Evolutionary conservation across 2,888 invertebrate species (phyloP), one percentile per base, ranked within the genome.

Genomic region (Hartigia nigra): DNA sequence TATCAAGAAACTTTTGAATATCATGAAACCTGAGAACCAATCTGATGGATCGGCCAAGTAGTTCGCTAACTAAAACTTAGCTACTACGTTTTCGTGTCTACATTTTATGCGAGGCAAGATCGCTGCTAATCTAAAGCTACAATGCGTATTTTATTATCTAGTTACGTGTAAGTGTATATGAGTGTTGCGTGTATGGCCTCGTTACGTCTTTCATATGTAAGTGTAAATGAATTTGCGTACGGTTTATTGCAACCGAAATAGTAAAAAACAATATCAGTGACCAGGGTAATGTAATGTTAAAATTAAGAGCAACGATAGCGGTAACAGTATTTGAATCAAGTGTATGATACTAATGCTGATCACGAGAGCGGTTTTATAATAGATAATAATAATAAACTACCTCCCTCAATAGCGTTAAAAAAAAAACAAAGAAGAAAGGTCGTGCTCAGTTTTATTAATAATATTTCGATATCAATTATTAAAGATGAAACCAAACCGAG

Each of bases 71-170:
- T 79, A 79, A 79, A 79, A 79, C 78, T 76, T 76, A 79, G 78
- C 78, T 79, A 79, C 78, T 79, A 79, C 78, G 76, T 74, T 79
- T 74, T 72, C 72, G 72, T 77, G 76, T 81, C 81, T 84, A 83
- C 83, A 74, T 85, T 83, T 34, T 76, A 77, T 74, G 74, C 79
- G 35, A 76, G 76, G 69, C 70, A 81, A 82, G 78, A 81, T 76
- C 78, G 81, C 81, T 81, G 76, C 79, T 82, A 77, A 79, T 79
- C 76, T 79, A 79, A 79, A 72, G 34, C 31, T 76, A 36, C 69
- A 79, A 55, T 76, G 69, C 32, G 72, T 32, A 72, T 76, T 31
- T 76, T 37, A 76, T 35, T 74, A 31, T 75, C 77, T 77, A 74
- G 76, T 78, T 77, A 36, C 74, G 77, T 80, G 75, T 80, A 77